Evolutionary conservation across 2,113 vertebrate genomes (phyloP), one percentile per base, ranked within the genome.

Genomic region (Bostrychus sinensis): DNA sequence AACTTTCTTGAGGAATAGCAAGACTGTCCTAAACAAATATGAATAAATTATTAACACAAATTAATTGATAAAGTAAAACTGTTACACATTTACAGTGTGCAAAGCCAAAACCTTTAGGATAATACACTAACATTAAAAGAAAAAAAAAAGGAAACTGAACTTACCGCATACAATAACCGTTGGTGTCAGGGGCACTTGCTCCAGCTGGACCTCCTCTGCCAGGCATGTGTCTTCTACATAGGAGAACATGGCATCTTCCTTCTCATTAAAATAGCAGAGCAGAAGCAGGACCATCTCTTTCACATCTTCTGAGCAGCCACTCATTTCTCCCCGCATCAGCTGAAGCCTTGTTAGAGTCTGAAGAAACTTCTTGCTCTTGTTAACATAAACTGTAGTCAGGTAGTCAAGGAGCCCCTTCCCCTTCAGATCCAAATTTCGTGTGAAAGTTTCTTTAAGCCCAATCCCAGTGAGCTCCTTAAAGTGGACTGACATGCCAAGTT

Each of bases 381-480:
- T 12, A 3, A 12, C 36, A 38, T 2, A 7, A 34, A 58, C 43
- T 1, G 51, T 62, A 1, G 62, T 59, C 53, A 76, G 20, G 57
- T 72, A 77, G 61, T 75, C 60, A 1, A 86, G 46, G 23, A 77
- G 72, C 0, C 0, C 0, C n/a, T 71, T 73, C 8, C 62, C 68
- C 42, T 64, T 72, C 20, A 41, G n/a, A 34, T 78, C 75, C 53
- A 76, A 2, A 63, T 64, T 64, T 2, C 1, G 1, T 22, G 36
- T 38, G 62, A 78, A 74, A n/a, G 61, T 56, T 62, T 70, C 69
- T 58, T 66, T 62, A 2, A 77, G 43, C 0, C 16, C 12, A 25
- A 72, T 54, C 64, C 66, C 25, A 0, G 72, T 71, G n/a, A n/a
- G n/a, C n/a, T n/a, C n/a, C n/a, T n/a, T n/a, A n/a, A n/a, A n/a